Base-by-base conservation (phyloP, 2,113 vertebrate genomes). In the Ptyas mucosa region DNA sequence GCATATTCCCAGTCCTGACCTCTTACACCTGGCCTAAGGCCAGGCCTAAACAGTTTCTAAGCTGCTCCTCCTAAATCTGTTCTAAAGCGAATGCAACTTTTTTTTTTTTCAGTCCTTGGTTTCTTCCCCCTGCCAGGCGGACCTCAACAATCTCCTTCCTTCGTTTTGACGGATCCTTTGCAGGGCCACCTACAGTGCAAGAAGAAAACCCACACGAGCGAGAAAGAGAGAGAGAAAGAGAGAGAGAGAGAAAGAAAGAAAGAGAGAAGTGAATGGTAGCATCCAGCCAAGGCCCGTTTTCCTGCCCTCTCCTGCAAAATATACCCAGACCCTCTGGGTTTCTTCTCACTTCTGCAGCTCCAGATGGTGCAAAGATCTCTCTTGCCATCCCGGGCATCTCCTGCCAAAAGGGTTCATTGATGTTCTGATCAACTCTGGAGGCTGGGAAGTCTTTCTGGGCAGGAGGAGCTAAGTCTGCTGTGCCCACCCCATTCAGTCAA, bases 201-300 rank as follows among this genome's bases (percentile, higher is more conserved):
- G 34, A 81, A 81, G 75, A 81, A 81, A 81, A 81, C 52, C 52
- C 87, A n/a, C 86, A 14, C 14, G 2, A 49, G 85, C 14, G 29
- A 53, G 39, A 91, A 12, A 90, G 46, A 46, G 46, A 43, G 43
- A 43, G 43, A 43, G 43, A 43, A 3, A 43, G 43, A 81, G 11
- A 39, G 7, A 10, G 8, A 43, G 20, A 14, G 2, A 23, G 0
- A 18, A 23, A 26, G 0, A 26, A 3, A 85, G 12, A 43, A 0
- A 55, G 26, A 53, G 20, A 39, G 34, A 34, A 43, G 26, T 26
- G 52, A 11, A 43, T 43, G 24, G 53, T 34, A 55, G 24, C 53
- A 24, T 55, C 34, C n/a, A 15, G 51, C 51, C 26, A 23, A 54
- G 15, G 8, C 29, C 87, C 20, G 18, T 53, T 88, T 88, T 43